Conservation (phyloP, 2,113 vertebrate species). For the Pomatostomus ruficeps region DNA sequence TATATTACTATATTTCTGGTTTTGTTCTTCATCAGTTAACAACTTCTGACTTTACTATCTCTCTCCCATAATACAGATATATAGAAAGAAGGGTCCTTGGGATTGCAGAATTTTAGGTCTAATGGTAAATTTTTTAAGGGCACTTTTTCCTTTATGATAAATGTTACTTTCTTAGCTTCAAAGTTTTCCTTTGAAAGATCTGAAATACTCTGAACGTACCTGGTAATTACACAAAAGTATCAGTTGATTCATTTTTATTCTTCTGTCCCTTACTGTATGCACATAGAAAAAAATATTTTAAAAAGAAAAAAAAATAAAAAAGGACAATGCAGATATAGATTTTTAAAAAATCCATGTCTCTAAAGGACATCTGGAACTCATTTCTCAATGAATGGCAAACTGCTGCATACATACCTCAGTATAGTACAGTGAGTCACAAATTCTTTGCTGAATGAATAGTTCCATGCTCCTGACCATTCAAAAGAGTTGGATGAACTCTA, state of each 20-base stretch:
- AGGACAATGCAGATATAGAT: not conserved
- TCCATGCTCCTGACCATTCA: not conserved
- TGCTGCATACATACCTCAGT: rapidly evolving
- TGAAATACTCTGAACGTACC: not conserved
- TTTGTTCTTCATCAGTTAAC: not conserved
- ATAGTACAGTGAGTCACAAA: not conserved
- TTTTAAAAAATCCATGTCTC: not conserved
- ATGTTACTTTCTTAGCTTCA: not conserved
- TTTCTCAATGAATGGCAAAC: not conserved
- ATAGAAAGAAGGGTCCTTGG: too few relatives aligned
- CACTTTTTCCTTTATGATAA: not conserved
- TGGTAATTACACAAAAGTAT: not conserved
- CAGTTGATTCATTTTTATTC: not conserved
- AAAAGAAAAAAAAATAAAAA: not conserved
- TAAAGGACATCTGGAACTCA: not conserved
- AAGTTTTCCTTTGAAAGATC: not conserved
- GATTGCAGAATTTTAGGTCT: too few relatives aligned
- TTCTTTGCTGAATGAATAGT: not conserved
- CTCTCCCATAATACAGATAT: not conserved
- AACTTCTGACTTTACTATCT: not conserved
- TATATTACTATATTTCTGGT: too few relatives aligned
- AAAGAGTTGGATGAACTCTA: not conserved
- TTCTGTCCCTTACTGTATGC: not conserved
- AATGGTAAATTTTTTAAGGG: too few relatives aligned
- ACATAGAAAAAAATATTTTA: not conserved